Evolutionary conservation across 2,797 vertebrate genomes (phyloP).

Genomic region (Vespertilio murinus): DNA sequence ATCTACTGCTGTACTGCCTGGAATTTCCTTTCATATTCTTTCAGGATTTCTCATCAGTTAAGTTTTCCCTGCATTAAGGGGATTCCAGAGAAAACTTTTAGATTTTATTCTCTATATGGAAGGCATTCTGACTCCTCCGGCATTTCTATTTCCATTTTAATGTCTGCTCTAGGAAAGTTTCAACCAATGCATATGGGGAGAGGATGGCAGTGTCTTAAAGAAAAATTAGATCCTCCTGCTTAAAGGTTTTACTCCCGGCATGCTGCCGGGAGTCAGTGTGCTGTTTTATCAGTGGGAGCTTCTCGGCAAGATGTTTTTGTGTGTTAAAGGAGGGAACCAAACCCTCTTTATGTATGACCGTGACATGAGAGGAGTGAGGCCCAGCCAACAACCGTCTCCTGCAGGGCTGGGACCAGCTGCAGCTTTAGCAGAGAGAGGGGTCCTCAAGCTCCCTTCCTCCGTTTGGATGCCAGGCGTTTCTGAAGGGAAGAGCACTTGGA

Average conservation of each 20-base stretch:
- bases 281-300: slow-evolving; percentile 43
- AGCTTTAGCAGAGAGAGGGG: neutral
- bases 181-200: neutral
- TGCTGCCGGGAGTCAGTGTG: slow-evolving; percentile 5
- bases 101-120: neutral
- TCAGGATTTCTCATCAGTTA: neutral
- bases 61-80: neutral
- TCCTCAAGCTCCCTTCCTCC: neutral
- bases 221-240: slow-evolving; percentile 49
- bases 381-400: neutral
- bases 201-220: slow-evolving; percentile 2
- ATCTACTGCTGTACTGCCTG: neutral
- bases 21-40: slow-evolving; percentile 29
- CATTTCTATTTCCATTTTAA: slow-evolving; percentile 50
- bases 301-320: neutral
- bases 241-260: slow-evolving; percentile 5
- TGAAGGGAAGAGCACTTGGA: neutral
- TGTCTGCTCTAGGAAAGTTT: slow-evolving; percentile 22
- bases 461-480: neutral
- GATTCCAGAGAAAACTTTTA: slow-evolving; percentile 2
- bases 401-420: neutral
- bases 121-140: neutral
- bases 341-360: neutral
- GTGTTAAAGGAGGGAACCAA: neutral
- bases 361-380: neutral